Percentiles rank a stretch among this genome's conserved stretches.
Evolutionary conservation across 2,113 vertebrate genomes (phyloP).

Genomic region (Scomber japonicus): DNA sequence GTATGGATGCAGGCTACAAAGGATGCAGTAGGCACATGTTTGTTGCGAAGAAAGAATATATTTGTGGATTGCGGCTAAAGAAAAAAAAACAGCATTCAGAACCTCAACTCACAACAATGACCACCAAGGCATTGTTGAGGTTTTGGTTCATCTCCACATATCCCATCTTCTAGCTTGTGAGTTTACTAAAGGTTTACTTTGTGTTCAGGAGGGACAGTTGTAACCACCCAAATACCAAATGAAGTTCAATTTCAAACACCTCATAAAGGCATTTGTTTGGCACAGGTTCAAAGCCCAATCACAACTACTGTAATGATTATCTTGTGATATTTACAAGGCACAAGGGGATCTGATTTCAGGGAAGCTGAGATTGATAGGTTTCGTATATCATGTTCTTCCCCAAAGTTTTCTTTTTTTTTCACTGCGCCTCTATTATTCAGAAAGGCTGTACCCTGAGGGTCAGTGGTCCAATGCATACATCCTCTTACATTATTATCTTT

Average conservation of each 20-base stretch:
- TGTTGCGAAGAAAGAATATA: conserved; percentile 48
- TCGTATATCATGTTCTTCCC: conserved; percentile 46
- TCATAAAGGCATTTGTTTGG: conserved; percentile 66
- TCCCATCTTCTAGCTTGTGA: conserved; percentile 34
- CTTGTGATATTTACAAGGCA: conserved; percentile 59
- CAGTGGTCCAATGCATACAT: conserved; percentile 45
- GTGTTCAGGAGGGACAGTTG: conserved; percentile 37
- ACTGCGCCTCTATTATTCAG: conserved; percentile 29
- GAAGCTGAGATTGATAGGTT: conserved; percentile 64
- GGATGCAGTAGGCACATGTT: conserved; percentile 45
- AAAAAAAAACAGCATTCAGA: conserved; percentile 24
- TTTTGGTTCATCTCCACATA: conserved; percentile 42
- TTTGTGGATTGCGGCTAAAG: conserved; percentile 47
- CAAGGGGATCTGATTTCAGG: conserved; percentile 48
- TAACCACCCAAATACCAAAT: conserved; percentile 48
- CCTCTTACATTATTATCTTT: conserved; percentile 17
- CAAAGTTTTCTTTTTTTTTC: conserved; percentile 17
- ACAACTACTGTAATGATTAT: conserved; percentile 52
- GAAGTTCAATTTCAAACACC: conserved; percentile 66
- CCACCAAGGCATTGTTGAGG: conserved; percentile 61
- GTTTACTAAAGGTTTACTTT: conserved; percentile 53
- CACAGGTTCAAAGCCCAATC: conserved; percentile 58
- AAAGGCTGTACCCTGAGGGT: conserved; percentile 53
- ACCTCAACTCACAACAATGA: conserved; percentile 44
- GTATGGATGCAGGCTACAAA: conserved; percentile 21